A percentile compares a stretch with the other conserved stretches of the same genome.
Conservation (phyloP, 2,797 vertebrate species). For the Sternarchorhynchus goeldii region DNA sequence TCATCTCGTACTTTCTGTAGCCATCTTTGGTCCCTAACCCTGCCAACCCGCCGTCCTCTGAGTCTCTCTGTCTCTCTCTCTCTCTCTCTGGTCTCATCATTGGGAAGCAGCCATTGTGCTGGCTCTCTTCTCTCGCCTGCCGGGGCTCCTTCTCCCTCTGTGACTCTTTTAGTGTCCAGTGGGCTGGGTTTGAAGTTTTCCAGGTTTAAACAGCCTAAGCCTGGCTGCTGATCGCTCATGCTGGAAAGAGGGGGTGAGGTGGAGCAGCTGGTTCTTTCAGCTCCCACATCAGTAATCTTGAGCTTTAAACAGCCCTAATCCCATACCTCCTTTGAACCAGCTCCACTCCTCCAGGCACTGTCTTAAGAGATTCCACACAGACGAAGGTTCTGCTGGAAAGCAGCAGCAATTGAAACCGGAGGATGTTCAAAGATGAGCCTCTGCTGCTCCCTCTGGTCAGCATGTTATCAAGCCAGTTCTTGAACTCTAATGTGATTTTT, state of each 20-base stretch:
- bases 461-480: constrained; percentile 50
- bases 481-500: constrained; percentile 48
- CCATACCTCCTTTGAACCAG: constrained; percentile 53
- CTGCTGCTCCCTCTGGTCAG: constrained; percentile 33
- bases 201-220: background rate
- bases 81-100: background rate
- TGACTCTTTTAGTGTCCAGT: background rate
- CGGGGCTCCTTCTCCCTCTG: background rate
- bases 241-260: background rate
- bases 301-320: constrained; percentile 41
- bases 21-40: background rate
- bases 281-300: constrained; percentile 11
- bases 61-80: background rate
- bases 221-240: constrained; percentile 3
- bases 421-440: constrained; percentile 50
- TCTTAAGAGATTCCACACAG: constrained; percentile 43
- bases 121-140: background rate
- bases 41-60: background rate
- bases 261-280: background rate
- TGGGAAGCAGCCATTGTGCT: background rate
- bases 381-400: constrained; percentile 35
- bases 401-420: constrained; percentile 41
- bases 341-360: constrained; percentile 44
- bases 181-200: background rate
- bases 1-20: background rate